Evolutionary conservation across 1,140 invertebrate genomes (phyloP).

Genomic region (Diorhabda carinulata): DNA sequence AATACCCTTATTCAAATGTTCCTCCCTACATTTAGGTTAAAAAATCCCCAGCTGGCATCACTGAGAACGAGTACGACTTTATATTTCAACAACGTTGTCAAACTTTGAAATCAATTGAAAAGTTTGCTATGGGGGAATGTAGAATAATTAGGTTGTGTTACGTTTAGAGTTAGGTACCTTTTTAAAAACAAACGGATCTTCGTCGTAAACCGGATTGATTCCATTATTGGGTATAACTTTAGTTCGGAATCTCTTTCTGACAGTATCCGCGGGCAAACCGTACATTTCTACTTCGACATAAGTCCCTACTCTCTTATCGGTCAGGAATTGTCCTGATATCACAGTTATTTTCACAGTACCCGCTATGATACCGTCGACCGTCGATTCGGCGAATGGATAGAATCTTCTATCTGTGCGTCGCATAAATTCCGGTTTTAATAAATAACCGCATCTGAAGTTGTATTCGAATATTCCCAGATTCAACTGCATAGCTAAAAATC

Average conservation of each 20-base stretch:
- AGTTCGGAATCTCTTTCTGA: conserved; percentile 93
- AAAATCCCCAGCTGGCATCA: too few species aligned
- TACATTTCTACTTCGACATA: conserved; percentile 99
- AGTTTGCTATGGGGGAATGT: too few species aligned
- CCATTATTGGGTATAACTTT: conserved; percentile 91
- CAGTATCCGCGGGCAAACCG: conserved; percentile 96
- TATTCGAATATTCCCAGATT: conserved; percentile 99
- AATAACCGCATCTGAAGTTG: conserved; percentile 91
- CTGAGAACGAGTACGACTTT: too few species aligned
- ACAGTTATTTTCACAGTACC: conserved; percentile 91
- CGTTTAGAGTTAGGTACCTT: conserved; percentile 62
- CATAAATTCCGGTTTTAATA: conserved; percentile 99
- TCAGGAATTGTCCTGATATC: conserved; percentile 88
- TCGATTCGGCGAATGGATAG: conserved; percentile 98
- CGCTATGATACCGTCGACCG: conserved; percentile 98
- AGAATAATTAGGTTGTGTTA: too few species aligned
- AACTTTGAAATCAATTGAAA: too few species aligned
- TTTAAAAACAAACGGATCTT: conserved; percentile 97
- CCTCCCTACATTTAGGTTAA: too few species aligned
- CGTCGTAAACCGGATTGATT: conserved; percentile 94
- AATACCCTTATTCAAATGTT: too few species aligned
- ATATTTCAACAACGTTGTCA: too few species aligned
- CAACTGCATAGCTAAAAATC: conserved; percentile 84
- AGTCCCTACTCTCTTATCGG: conserved; percentile 92
- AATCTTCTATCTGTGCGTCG: conserved; percentile 87